phyloP scores from a whole-genome alignment of 2,113 vertebrate species.

The Callopanchax toddi region DNA sequence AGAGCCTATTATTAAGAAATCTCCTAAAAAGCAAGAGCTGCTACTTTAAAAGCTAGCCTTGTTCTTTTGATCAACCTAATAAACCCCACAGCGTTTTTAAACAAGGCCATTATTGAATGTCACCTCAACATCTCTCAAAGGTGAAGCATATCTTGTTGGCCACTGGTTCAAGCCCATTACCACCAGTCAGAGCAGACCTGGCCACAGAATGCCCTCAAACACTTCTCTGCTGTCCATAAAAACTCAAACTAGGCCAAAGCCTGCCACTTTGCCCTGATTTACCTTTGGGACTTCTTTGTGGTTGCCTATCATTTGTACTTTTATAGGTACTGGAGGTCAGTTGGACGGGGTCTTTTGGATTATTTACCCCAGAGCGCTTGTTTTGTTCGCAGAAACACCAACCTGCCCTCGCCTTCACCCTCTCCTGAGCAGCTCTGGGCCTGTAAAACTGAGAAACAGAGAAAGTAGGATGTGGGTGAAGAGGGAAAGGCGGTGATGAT shows the following conservation, averaged over 20 bases:
- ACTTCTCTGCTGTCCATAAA: constrained; percentile 66
- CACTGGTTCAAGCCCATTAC: constrained; percentile 60
- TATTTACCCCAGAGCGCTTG: constrained; percentile 71
- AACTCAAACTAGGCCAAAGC: constrained; percentile 53
- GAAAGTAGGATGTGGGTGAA: constrained; percentile 18
- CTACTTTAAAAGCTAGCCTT: constrained; percentile 66
- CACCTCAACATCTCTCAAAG: constrained; percentile 56
- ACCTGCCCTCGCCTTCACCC: constrained; percentile 71
- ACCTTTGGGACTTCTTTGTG: constrained; percentile 63
- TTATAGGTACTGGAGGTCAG: constrained; percentile 74
- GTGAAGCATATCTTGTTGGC: constrained; percentile 63
- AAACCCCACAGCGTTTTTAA: constrained; percentile 56
- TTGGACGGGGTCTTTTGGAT: constrained; percentile 53
- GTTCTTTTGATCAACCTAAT: constrained; percentile 73
- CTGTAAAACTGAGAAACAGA: constrained; percentile 67
- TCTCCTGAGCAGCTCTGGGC: constrained; percentile 64
- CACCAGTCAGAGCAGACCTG: constrained; percentile 59
- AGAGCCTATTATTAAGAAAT: constrained; percentile 65
- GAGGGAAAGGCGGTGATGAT: constrained; percentile 4
- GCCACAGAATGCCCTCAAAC: constrained; percentile 57
- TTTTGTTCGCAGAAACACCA: constrained; percentile 57
- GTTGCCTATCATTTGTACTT: constrained; percentile 58
- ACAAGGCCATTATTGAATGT: constrained; percentile 70
- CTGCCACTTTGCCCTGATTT: constrained; percentile 54
- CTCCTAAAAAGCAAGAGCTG: constrained; percentile 62